These are phyloP conservation scores for Poeciliopsis paucimaculata DNA, from an alignment of 2,797 vertebrate genomes.

Conservation along the genomic window DNA sequence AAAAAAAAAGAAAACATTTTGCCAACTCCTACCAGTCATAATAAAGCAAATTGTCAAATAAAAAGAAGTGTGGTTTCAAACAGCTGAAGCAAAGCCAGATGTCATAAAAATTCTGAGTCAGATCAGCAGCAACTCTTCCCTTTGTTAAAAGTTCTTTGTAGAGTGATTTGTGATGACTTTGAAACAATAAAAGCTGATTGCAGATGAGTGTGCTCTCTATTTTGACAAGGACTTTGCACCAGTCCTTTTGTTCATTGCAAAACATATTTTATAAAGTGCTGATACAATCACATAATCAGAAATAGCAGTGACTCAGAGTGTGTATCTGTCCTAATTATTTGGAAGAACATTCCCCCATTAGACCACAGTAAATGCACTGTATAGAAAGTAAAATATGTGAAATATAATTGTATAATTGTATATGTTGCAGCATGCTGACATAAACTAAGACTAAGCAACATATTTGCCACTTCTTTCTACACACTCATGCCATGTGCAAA, in stretches of 20 bases:
- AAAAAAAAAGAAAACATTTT: too few relatives aligned
- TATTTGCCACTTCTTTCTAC: slow-evolving; percentile 12
- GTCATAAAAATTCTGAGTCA: slow-evolving; percentile 29
- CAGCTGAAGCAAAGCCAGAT: slow-evolving; percentile 20
- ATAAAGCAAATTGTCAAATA: slow-evolving; percentile 14
- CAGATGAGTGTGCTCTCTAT: background rate
- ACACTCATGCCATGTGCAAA: slow-evolving; percentile 26
- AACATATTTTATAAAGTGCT: slow-evolving; percentile 37
- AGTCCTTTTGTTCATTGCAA: slow-evolving; percentile 23
- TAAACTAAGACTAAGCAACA: slow-evolving; percentile 21
- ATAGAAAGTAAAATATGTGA: slow-evolving; percentile 39
- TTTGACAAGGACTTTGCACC: slow-evolving; percentile 23
- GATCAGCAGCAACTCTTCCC: slow-evolving; percentile 3
- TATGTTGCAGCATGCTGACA: slow-evolving; percentile 26
- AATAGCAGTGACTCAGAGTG: slow-evolving; percentile 47
- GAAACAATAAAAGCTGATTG: slow-evolving; percentile 43
- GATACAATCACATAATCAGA: slow-evolving; percentile 44
- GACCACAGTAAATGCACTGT: slow-evolving; percentile 53
- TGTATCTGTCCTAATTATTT: slow-evolving; percentile 64
- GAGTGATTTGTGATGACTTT: slow-evolving; percentile 40
- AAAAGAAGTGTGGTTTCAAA: slow-evolving; percentile 27
- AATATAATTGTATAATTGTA: slow-evolving; percentile 21
- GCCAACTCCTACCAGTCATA: background rate
- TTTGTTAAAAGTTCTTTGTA: slow-evolving; percentile 24
- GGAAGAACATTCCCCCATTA: slow-evolving; percentile 60